Evolutionary conservation across 2,113 vertebrate genomes (phyloP).

Genomic region (Turdus rufiventris): DNA sequence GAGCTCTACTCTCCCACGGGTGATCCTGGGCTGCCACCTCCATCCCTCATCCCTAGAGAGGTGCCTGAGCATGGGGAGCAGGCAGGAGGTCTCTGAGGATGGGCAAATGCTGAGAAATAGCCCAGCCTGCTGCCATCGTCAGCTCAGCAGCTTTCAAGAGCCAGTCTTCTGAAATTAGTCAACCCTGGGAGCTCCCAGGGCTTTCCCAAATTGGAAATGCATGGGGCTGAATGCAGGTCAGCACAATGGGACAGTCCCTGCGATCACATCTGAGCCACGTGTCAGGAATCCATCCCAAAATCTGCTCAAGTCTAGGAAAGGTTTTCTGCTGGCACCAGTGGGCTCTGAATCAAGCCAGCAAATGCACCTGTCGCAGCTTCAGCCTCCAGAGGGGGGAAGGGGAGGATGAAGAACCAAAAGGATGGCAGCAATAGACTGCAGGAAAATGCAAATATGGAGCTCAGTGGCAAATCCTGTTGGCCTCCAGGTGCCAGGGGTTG

Average conservation of each 20-base stretch:
- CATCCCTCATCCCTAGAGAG: background rate
- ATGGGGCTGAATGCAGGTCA: background rate
- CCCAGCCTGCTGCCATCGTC: background rate
- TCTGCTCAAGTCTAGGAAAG: background rate
- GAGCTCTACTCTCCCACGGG: background rate
- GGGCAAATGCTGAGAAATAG: background rate
- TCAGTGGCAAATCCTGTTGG: background rate
- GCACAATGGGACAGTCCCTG: background rate
- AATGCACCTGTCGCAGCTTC: background rate
- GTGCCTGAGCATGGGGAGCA: background rate
- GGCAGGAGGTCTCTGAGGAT: background rate
- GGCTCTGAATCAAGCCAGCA: background rate
- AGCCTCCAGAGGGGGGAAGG: background rate
- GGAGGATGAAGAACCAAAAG: background rate
- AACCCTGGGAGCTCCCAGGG: background rate
- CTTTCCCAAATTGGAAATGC: background rate
- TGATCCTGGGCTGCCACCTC: background rate
- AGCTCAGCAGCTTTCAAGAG: background rate
- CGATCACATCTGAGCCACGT: fast-evolving
- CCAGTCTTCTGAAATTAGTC: background rate
- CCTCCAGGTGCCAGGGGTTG: background rate
- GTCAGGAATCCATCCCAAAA: background rate
- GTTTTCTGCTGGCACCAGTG: background rate
- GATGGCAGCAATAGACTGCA: background rate
- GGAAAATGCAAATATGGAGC: background rate